Base-by-base conservation (phyloP, 2,888 invertebrate genomes). In the Branchipolynoe longqiensis region DNA sequence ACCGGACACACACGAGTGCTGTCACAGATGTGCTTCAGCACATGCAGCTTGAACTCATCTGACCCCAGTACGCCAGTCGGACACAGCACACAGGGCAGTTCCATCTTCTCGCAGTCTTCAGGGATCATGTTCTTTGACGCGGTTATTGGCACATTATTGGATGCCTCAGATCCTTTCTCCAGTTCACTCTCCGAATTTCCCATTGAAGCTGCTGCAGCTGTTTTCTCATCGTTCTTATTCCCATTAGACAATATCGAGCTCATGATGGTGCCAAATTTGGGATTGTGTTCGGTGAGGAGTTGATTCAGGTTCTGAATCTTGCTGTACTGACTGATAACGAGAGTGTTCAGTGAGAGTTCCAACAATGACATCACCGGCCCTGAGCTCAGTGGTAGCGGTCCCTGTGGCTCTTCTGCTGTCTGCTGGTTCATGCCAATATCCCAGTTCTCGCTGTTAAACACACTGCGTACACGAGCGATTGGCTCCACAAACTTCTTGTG, bases 391-490 rank as follows among this genome's bases (percentile, higher is more conserved):
- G 78, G 78, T 28, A 78, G 48, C 1, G 78, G 78, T 1, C 78
- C 78, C 48, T 78, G 78, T 18, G 78, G 78, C 78, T 78, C 78
- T 1, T 78, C 31, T 33, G 48, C 14, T 2, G 31, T 48, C 14
- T 25, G 31, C 25, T 41, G 78, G 28, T 40, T 78, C 48, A 78
- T 54, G n/a, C 78, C 78, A 4, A 78, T 48, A 25, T 78, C 78
- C 78, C 78, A 78, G 48, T 78, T 78, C 78, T 78, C 78, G 28
- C 78, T 78, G 28, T 78, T 48, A 48, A 78, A 78, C 25, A 28
- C 78, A 31, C 6, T 18, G 28, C 54, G 41, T n/a, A 78, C 48
- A 14, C 28, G 41, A 22, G 78, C 78, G 1, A 78, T 54, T 3
- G 78, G 78, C 48, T 78, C 78, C 1, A 78, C 48, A 48, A 78